Conservation (phyloP, 2,888 invertebrate species). For the Nymphalis c-album region DNA sequence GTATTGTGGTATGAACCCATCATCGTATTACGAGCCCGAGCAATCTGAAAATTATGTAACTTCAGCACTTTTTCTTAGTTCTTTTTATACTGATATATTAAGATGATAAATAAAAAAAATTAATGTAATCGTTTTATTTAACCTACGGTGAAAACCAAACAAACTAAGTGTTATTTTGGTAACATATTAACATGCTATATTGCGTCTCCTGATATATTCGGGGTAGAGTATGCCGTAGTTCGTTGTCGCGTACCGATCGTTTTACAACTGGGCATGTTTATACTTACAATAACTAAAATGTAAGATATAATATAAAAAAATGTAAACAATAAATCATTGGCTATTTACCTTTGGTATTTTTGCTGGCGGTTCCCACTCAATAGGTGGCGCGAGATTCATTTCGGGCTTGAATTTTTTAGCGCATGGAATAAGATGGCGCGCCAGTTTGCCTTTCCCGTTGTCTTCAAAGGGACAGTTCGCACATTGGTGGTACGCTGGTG, state of each 20-base stretch:
- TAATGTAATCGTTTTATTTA: too few species aligned
- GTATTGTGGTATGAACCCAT: slow-evolving; percentile 61
- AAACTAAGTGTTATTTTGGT: too few species aligned
- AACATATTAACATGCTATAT: too few species aligned
- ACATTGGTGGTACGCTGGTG: slow-evolving; percentile 94
- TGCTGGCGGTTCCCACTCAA: slow-evolving; percentile 96
- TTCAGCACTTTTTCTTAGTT: background rate
- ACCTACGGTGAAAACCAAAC: too few species aligned
- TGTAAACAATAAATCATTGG: background rate
- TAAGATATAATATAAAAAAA: too few species aligned
- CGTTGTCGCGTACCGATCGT: too few species aligned
- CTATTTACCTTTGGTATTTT: slow-evolving; percentile 89
- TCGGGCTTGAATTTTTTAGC: slow-evolving; percentile 94
- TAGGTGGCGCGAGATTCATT: slow-evolving; percentile 90
- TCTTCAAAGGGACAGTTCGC: slow-evolving; percentile 97
- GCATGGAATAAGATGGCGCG: slow-evolving; percentile 93
- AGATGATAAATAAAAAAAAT: too few species aligned
- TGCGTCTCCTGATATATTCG: too few species aligned
- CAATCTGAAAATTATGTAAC: slow-evolving; percentile 49
- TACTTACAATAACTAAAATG: too few species aligned
- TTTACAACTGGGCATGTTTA: too few species aligned
- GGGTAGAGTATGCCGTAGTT: too few species aligned
- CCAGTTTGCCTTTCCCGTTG: slow-evolving; percentile 94
- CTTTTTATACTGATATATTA: background rate
- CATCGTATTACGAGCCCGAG: slow-evolving; percentile 59